Base-by-base conservation (phyloP, 2,888 invertebrate genomes). In the Chloroclysta siterata region DNA sequence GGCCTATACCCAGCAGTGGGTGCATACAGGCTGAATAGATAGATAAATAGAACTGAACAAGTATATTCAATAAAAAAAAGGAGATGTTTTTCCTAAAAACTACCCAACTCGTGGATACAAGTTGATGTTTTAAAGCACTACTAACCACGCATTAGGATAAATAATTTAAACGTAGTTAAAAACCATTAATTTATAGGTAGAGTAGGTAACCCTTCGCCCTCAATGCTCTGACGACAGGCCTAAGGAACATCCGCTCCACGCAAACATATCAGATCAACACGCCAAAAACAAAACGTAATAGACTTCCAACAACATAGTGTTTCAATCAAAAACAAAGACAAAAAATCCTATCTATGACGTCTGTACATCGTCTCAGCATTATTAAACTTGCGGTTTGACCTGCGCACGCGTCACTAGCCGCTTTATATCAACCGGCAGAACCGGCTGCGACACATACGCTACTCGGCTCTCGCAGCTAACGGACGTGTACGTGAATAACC, bases 381-480 rank as follows among this genome's bases (percentile, higher is more conserved):
- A 77, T 77, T 78, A 33, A 15, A 36, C 53, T 77, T 69, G 70
- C 74, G 70, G 71, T 72, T 78, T 82, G 83, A 86, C 84, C 82
- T 74, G 72, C 80, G 71, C 74, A 41, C 66, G 69, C 76, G 75
- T 73, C 75, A 71, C 53, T 62, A 53, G 56, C 61, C 68, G 54
- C 62, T 73, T 84, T 65, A 85, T 87, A 88, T 78, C 82, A 80
- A 81, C 69, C 72, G 78, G 79, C 70, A 75, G 78, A 75, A 72
- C 72, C 72, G 50, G 66, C 70, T 79, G 78, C 63, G 79, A 58
- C 66, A 73, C 69, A 80, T 71, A 74, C 82, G 68, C 72, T 60
- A 73, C 56, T 60, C 67, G 53, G 66, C 73, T 65, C 72, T 85
- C 73, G 53, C 41, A 62, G 74, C 63, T 73, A 75, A 70, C 79